Percentiles rank a stretch among this genome's conserved stretches.
Evolutionary conservation across 2,888 invertebrate genomes (phyloP).

Genomic region (Brenthis daphne): DNA sequence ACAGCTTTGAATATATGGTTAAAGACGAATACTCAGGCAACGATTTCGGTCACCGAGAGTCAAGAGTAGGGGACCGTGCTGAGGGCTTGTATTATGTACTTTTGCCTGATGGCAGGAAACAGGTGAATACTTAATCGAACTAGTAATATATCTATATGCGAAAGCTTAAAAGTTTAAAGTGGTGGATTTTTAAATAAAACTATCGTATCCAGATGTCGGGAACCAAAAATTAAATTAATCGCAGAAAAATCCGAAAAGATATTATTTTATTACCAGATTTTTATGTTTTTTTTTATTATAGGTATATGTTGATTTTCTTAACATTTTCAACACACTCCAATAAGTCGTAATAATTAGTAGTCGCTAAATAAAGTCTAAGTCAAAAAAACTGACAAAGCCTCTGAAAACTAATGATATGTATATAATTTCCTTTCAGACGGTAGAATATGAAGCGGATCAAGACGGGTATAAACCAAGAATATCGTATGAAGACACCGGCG

Average conservation of each 20-base stretch:
- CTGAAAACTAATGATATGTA: background rate
- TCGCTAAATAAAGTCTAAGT: too few relatives aligned
- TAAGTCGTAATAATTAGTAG: too few relatives aligned
- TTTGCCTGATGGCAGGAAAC: conserved; percentile 86
- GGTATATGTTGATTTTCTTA: too few relatives aligned
- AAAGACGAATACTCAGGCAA: conserved; percentile 84
- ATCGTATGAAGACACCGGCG: conserved; percentile 84
- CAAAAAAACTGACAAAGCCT: too few relatives aligned
- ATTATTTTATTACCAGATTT: too few relatives aligned
- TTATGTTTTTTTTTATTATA: too few relatives aligned
- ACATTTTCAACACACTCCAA: too few relatives aligned
- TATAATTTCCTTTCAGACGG: conserved; percentile 70
- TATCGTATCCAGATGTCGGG: too few relatives aligned
- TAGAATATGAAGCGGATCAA: conserved; percentile 86
- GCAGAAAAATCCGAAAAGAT: too few relatives aligned
- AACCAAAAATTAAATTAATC: too few relatives aligned
- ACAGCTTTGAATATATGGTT: conserved; percentile 86
- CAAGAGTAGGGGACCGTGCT: conserved; percentile 83
- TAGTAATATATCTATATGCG: too few relatives aligned
- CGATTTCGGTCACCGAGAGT: conserved; percentile 86
- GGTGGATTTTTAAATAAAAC: background rate
- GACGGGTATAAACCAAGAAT: conserved; percentile 86
- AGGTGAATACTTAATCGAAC: conserved; percentile 55
- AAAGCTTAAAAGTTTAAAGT: too few relatives aligned
- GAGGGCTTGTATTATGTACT: conserved; percentile 85